These are phyloP conservation scores for Marmota flaviventris DNA, from an alignment of 2,113 vertebrate genomes.

Conservation along the genomic window DNA sequence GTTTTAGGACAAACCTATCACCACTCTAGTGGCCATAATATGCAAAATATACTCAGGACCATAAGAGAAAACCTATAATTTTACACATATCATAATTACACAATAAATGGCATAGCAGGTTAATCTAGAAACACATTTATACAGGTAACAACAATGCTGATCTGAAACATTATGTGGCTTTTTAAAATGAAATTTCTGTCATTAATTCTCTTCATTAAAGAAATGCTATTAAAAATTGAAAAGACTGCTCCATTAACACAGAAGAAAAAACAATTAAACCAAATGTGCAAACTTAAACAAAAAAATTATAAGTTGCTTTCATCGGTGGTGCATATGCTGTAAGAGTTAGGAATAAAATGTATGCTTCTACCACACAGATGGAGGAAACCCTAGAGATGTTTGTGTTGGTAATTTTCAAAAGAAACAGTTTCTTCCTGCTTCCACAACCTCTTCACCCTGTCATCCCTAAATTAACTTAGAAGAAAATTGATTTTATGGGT, in stretches of 20 bases:
- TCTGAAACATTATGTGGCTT: slow-evolving; percentile 61
- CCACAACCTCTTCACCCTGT: slow-evolving; percentile 82
- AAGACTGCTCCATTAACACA: slow-evolving; percentile 70
- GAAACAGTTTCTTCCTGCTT: slow-evolving; percentile 80
- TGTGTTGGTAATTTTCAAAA: slow-evolving; percentile 80
- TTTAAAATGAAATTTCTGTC: slow-evolving; percentile 74
- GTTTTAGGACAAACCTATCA: slow-evolving; percentile 41
- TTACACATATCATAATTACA: slow-evolving; percentile 66
- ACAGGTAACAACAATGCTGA: slow-evolving; percentile 41
- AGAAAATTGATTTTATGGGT: slow-evolving; percentile 71
- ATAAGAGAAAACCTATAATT: slow-evolving; percentile 54
- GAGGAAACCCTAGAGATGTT: slow-evolving; percentile 76
- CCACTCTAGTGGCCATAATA: slow-evolving; percentile 22
- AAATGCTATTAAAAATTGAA: slow-evolving; percentile 69
- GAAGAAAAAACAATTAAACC: slow-evolving; percentile 73
- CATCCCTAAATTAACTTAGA: slow-evolving; percentile 71
- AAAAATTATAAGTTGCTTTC: slow-evolving; percentile 62
- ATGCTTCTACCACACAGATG: slow-evolving; percentile 67
- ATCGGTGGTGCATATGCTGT: slow-evolving; percentile 40
- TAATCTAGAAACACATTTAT: slow-evolving; percentile 74
- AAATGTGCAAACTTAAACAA: slow-evolving; percentile 72
- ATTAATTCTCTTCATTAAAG: slow-evolving; percentile 66
- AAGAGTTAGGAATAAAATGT: slow-evolving; percentile 2
- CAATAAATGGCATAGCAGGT: slow-evolving; percentile 49
- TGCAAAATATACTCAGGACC: slow-evolving; percentile 55